Percentiles rank a stretch among this genome's conserved stretches.
phyloP scores from a whole-genome alignment of 1,140 invertebrate species.

The Drosophila chauvacae region DNA sequence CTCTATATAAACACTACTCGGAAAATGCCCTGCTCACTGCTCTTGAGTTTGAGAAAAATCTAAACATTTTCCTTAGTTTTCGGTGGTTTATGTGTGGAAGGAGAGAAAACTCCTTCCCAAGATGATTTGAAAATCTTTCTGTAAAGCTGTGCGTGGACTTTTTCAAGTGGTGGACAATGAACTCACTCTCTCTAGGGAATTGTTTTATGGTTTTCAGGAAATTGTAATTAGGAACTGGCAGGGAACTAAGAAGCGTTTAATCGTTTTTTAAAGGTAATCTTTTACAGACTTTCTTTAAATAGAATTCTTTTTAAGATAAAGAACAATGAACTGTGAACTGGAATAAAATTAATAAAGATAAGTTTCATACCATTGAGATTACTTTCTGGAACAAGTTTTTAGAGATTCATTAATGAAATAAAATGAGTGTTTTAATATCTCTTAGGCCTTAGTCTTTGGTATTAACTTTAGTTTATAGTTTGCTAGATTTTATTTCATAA shows the following conservation, averaged over 20 bases:
- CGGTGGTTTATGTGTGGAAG: background rate
- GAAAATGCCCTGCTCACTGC: slow-evolving; percentile 20
- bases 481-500: no score
- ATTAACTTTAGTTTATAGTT: no score
- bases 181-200: slow-evolving; percentile 2
- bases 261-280: background rate
- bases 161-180: slow-evolving; percentile 43
- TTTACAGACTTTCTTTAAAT: background rate
- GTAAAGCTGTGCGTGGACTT: slow-evolving; percentile 1
- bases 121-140: slow-evolving; percentile 1
- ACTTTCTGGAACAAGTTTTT: background rate
- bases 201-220: slow-evolving; percentile 9
- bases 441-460: background rate
- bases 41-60: slow-evolving; percentile 28
- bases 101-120: background rate
- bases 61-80: slow-evolving; percentile 26
- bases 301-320: background rate
- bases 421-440: background rate
- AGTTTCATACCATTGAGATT: background rate
- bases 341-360: background rate
- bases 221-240: slow-evolving; percentile 1
- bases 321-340: background rate
- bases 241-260: background rate
- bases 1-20: slow-evolving; percentile 36
- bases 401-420: background rate